A percentile compares a stretch with the other conserved stretches of the same genome.
Conservation (phyloP, 64 coral and sea anemone genomes). For the Porites australiensis region DNA sequence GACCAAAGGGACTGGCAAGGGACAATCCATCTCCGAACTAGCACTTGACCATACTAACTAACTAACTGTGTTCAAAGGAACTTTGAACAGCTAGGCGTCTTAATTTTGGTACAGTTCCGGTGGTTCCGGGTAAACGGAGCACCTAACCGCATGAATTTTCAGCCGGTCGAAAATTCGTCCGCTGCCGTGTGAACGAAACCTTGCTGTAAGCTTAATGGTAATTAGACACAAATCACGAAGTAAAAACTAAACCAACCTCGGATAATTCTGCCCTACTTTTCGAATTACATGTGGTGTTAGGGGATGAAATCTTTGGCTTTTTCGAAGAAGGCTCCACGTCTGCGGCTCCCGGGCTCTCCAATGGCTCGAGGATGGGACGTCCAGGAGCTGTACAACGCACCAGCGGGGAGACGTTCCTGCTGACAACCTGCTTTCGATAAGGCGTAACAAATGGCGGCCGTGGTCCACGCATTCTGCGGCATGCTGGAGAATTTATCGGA, state of each 20-base stretch:
- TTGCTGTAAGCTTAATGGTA: no score
- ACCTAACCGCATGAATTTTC: no score
- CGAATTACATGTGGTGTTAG: neutral
- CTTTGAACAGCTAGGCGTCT: no score
- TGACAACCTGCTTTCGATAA: neutral
- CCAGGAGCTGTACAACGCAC: neutral
- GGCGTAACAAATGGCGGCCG: conserved; percentile 3
- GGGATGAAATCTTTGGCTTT: neutral
- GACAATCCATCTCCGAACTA: no score
- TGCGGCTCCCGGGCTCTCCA: neutral
- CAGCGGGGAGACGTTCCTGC: neutral
- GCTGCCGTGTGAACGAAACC: no score
- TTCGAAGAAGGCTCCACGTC: neutral
- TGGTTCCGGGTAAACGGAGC: no score
- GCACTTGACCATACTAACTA: no score
- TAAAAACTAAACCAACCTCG: neutral
- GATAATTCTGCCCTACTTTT: neutral
- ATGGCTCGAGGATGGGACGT: neutral
- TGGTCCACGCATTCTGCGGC: neutral
- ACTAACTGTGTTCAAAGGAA: no score
- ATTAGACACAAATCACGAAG: neutral
- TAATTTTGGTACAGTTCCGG: no score
- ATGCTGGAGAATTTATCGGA: neutral
- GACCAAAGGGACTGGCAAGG: no score
- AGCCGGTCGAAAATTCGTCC: no score